Base-by-base conservation (phyloP, 2,797 vertebrate species). In the Thaleichthys pacificus region DNA sequence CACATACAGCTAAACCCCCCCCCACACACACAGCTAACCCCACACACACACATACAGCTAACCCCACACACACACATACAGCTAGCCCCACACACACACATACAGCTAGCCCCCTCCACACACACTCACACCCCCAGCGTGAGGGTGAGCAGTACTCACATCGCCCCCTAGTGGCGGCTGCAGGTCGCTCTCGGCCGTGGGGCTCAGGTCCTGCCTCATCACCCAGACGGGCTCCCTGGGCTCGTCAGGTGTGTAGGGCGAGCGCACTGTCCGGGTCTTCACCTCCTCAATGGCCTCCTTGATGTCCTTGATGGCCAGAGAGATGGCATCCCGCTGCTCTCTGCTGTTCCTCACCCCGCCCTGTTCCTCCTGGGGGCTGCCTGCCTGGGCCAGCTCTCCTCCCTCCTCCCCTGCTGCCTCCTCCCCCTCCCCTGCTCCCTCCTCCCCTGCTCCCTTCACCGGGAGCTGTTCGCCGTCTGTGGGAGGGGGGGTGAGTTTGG, bases 211-310 rank as follows among this genome's bases (percentile, higher is more conserved):
- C 81, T 98, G 96, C 38, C 97, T 94, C 97, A 98, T 99, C 28
- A 99, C 97, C 97, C 97, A 99, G 65, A 98, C 95, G 38, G 97
- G 97, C 73, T 99, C 97, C 89, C 97, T 96, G 54, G 97, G 97
- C 80, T 98, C 97, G 72, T 99, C 97, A 0, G 97, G 97, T 1
- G 97, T 99, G 79, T 99, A 99, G 24, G 97, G 97, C 67, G 97
- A 99, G 81, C 97, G 95, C 74, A 99, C 93, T 66, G 97, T 98
- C 82, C 96, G 93, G 12, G 95, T 99, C 92, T 98, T 99, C 86
- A 62, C 58, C 89, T 98, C 97, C 84, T 98, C 97, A 65, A 99
- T 99, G 80, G 97, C 97, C 82, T 99, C 97, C 85, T 96, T 97
- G 82, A 99, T 99, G 90, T 99, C 97, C 82, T 97, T 99, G 85